Base-by-base conservation (phyloP, 2,888 invertebrate species). In the Ornithoptera alexandrae region DNA sequence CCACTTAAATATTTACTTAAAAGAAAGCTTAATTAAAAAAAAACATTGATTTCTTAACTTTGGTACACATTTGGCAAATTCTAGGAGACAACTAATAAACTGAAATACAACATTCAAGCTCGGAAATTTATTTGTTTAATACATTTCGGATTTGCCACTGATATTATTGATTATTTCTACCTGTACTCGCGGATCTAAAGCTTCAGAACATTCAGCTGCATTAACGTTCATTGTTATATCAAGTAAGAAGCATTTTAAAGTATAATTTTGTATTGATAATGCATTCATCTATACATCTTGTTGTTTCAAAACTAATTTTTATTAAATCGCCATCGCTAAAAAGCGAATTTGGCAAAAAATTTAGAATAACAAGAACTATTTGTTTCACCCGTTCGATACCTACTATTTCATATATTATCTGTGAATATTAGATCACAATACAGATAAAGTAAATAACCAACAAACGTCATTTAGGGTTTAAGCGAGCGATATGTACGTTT, bases 181-280 rank as follows among this genome's bases (percentile, higher is more conserved):
- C 94, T 97, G 96, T 81, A 97, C 96, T 86, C 96, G 93, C 69
- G 96, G 96, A 93, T 97, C 96, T 83, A 97, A 95, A 75, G 95
- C 94, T 93, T 96, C 96, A 81, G 93, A 92, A 86, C 92, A 92
- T 86, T 94, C 94, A 69, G 92, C 89, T 72, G 92, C 90, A 90
- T 90, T 93, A 87, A 94, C 94, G 85, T 93, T 94, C 94, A 94
- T 94, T 86, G 83, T 92, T 84, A 81, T 80, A 78, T 88, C 80
- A 87, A 78, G 80, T 76, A 71, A 76, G 77, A 82, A 72, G 72
- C 88, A 90, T 92, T 81, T 83, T 88, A 83, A 71, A 70, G n/a
- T 53, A 53, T 62, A 69, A 74, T 80, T 73, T 80, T 81, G 82
- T 73, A 77, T 80, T 81, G 74, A 84, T 76, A 74, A 74, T 59